Evolutionary conservation across 2,888 invertebrate species (phyloP).

Genomic region (Philonicus albiceps): DNA sequence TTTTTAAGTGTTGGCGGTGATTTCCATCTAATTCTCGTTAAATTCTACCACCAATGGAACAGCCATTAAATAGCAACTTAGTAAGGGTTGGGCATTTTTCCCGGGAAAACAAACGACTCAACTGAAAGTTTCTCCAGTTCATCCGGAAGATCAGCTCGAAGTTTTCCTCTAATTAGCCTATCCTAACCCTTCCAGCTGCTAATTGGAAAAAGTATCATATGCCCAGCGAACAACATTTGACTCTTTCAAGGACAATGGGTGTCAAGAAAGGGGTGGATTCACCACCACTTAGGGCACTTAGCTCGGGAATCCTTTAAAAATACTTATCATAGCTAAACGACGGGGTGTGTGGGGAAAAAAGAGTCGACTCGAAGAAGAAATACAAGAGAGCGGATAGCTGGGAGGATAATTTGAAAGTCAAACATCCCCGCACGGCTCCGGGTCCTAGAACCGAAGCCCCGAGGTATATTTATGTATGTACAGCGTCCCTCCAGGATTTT

Average conservation of each 20-base stretch:
- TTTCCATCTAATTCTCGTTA: conserved; percentile 19
- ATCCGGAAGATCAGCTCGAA: conserved; percentile 1
- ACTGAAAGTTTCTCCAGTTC: not conserved
- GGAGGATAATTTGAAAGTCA: conserved; percentile 53
- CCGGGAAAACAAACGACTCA: not conserved
- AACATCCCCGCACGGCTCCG: conserved; percentile 49
- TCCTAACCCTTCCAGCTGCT: conserved; percentile 24
- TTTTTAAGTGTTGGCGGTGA: not conserved
- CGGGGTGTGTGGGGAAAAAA: not conserved
- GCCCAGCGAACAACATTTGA: not conserved
- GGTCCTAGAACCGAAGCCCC: not conserved
- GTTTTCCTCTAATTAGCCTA: conserved; percentile 16
- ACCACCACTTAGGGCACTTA: conserved; percentile 25
- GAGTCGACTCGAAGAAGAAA: not conserved
- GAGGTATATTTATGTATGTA: conserved; percentile 5
- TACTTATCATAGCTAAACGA: conserved; percentile 23
- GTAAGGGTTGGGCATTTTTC: conserved; percentile 17
- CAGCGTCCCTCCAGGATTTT: conserved; percentile 5
- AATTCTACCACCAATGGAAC: not conserved
- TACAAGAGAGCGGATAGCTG: not conserved
- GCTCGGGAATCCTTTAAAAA: conserved; percentile 9
- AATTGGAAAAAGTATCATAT: conserved; percentile 38
- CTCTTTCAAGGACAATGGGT: conserved; percentile 25
- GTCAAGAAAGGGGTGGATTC: conserved; percentile 3
- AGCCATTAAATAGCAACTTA: not conserved